Percentiles rank a stretch among this genome's conserved stretches.
These are phyloP conservation scores for Morpho achilles DNA, from an alignment of 2,888 invertebrate genomes.

Conservation along the genomic window DNA sequence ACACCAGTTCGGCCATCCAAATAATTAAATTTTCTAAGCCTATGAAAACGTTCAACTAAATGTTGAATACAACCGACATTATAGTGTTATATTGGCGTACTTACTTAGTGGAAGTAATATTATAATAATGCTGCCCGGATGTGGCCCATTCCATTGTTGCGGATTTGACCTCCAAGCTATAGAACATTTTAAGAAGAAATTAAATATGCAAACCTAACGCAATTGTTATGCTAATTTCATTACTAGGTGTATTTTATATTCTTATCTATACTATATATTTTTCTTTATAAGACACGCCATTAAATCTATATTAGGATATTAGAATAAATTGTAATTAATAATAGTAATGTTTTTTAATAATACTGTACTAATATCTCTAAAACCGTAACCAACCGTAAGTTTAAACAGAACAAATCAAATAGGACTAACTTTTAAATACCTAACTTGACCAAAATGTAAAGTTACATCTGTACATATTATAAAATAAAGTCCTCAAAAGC, in stretches of 20 bases:
- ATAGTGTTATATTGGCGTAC: conserved; percentile 16
- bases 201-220: conserved; percentile 23
- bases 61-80: conserved; percentile 17
- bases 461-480: no score
- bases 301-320: no score
- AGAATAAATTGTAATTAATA: no score
- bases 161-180: conserved; percentile 67
- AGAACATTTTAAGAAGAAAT: conserved; percentile 39
- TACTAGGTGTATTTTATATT: neutral
- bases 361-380: no score
- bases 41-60: conserved; percentile 3
- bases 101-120: conserved; percentile 55
- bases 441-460: no score
- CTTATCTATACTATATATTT: no score
- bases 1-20: neutral
- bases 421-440: no score
- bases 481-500: no score
- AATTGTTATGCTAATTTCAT: conserved; percentile 17
- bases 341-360: no score
- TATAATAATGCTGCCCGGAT: conserved; percentile 74
- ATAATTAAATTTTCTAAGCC: neutral
- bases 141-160: conserved; percentile 75
- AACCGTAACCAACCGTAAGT: no score
- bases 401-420: no score
- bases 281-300: no score